Percentiles rank a stretch among this genome's conserved stretches.
Evolutionary conservation across 2,797 vertebrate species (phyloP).

Genomic region (Characodon lateralis): DNA sequence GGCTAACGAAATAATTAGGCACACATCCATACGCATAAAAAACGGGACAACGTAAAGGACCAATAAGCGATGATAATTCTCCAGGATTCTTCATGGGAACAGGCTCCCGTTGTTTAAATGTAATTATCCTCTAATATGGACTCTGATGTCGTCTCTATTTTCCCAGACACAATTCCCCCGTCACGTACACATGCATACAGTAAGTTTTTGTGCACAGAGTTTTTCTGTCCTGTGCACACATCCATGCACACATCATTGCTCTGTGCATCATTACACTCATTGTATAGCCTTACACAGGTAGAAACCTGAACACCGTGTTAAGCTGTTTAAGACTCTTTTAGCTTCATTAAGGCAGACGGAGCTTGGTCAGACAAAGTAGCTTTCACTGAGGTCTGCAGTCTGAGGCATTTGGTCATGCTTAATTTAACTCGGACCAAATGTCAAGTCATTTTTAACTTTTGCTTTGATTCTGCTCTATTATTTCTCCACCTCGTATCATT

Average conservation of each 20-base stretch:
- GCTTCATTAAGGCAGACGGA: conserved; percentile 83
- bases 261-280: conserved; percentile 82
- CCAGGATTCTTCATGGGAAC: conserved; percentile 61
- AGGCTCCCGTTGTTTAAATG: conserved; percentile 69
- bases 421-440: conserved; percentile 78
- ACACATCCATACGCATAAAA: conserved; percentile 21
- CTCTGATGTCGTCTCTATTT: conserved; percentile 71
- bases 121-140: conserved; percentile 77
- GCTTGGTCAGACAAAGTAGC: conserved; percentile 79
- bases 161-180: conserved; percentile 18
- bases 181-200: conserved; percentile 24
- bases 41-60: conserved; percentile 57
- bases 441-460: conserved; percentile 75
- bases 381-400: conserved; percentile 75
- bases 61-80: conserved; percentile 69
- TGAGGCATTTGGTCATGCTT: conserved; percentile 71
- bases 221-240: conserved; percentile 3
- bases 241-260: conserved; percentile 47
- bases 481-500: conserved; percentile 17
- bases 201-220: conserved; percentile 38
- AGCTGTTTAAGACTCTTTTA: conserved; percentile 85
- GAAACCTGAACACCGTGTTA: conserved; percentile 84
- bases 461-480: conserved; percentile 60
- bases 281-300: conserved; percentile 83
- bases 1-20: conserved; percentile 4